Evolutionary conservation across 2,113 vertebrate genomes (phyloP).

Genomic region (Thalassarche chlororhynchos): DNA sequence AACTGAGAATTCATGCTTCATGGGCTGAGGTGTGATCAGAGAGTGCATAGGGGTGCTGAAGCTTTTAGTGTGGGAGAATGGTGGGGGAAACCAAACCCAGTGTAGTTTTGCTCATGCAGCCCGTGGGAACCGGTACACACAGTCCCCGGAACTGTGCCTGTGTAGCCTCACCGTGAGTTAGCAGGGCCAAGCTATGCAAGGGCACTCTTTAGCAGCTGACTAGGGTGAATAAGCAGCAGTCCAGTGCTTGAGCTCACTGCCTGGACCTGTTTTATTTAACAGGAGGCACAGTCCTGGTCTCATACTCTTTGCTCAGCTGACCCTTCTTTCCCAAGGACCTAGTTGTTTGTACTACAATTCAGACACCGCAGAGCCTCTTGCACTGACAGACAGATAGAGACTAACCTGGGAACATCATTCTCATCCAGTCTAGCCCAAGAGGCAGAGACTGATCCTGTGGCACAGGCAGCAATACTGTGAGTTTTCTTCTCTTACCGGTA

Average conservation of each 20-base stretch:
- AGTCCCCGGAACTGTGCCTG: not conserved
- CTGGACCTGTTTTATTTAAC: not conserved
- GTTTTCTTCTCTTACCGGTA: constrained; percentile 72
- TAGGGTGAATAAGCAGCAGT: not conserved
- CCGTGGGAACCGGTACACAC: not conserved
- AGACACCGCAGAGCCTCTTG: not conserved
- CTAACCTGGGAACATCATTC: not conserved
- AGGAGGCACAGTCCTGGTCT: not conserved
- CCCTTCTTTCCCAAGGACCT: not conserved
- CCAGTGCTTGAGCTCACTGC: not conserved
- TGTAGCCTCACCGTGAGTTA: not conserved
- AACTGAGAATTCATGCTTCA: not conserved
- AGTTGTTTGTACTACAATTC: not conserved
- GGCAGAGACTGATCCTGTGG: not conserved
- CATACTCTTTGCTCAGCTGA: not conserved
- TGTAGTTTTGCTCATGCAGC: not conserved
- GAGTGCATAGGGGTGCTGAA: not conserved
- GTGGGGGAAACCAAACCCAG: not conserved
- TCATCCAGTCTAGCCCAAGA: not conserved
- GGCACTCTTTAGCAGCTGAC: not conserved
- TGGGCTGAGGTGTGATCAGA: not conserved
- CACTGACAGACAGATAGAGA: not conserved
- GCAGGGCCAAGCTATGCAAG: not conserved
- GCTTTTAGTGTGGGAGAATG: not conserved
- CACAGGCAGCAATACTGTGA: not conserved